phyloP scores from a whole-genome alignment of 2,113 vertebrate species.

The Proterorhinus semilunaris region DNA sequence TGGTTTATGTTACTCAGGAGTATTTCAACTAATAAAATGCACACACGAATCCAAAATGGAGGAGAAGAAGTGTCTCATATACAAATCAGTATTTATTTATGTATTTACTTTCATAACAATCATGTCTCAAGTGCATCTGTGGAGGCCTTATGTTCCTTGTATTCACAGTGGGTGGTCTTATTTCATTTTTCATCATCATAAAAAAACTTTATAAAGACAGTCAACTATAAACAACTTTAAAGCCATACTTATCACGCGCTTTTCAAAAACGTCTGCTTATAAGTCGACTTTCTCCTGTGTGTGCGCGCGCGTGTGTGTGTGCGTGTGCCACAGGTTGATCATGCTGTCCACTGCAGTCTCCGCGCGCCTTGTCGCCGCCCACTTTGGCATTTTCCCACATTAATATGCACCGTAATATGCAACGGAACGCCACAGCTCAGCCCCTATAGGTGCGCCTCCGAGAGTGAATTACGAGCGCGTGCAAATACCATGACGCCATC shows the following conservation, averaged over 20 bases:
- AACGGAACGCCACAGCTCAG: conserved; percentile 36
- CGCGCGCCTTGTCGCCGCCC: conserved; percentile 45
- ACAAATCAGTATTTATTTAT: too few relatives aligned
- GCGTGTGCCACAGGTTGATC: conserved; percentile 32
- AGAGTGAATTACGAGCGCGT: conserved; percentile 26
- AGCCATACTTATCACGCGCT: neutral
- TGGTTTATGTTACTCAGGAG: too few relatives aligned
- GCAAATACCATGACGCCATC: conserved; percentile 45
- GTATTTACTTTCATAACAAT: too few relatives aligned
- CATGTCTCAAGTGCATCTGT: too few relatives aligned
- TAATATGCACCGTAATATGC: conserved; percentile 38
- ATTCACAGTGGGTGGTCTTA: too few relatives aligned
- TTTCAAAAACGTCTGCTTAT: neutral
- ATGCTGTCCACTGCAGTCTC: conserved; percentile 11
- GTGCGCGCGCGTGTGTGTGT: neutral
- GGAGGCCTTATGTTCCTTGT: too few relatives aligned
- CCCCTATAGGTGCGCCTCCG: neutral
- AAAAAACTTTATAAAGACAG: too few relatives aligned
- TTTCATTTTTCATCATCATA: too few relatives aligned
- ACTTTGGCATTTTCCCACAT: conserved; percentile 40
- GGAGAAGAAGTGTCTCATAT: too few relatives aligned
- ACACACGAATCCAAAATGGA: too few relatives aligned
- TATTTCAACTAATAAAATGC: too few relatives aligned
- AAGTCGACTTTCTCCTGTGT: neutral
- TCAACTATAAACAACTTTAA: too few relatives aligned